A percentile compares a stretch with the other conserved stretches of the same genome.
phyloP scores from a whole-genome alignment of 2,797 vertebrate species.

The Adelosebastes latens region DNA sequence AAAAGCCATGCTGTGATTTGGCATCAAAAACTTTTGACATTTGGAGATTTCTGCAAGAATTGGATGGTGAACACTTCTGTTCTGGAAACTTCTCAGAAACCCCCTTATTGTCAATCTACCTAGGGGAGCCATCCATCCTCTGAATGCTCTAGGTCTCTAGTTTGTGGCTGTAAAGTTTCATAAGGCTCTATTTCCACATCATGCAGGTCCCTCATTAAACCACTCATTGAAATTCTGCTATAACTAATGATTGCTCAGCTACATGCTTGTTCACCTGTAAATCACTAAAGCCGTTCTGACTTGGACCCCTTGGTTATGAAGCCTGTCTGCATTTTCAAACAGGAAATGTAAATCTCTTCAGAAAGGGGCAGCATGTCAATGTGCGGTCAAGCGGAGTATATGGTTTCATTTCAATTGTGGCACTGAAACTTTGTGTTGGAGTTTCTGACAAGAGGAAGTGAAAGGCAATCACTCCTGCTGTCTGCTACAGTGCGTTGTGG shows the following conservation, averaged over 20 bases:
- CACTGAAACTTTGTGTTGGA: constrained; percentile 6
- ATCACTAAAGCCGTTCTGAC: not conserved
- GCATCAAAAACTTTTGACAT: too few species aligned
- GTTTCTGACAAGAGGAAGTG: constrained; percentile 41
- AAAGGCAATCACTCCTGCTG: not conserved
- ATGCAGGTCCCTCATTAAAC: not conserved
- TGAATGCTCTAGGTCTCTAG: too few species aligned
- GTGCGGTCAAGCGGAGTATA: not conserved
- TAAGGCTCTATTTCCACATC: not conserved
- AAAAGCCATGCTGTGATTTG: too few species aligned
- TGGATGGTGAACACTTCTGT: too few species aligned
- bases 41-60: too few species aligned
- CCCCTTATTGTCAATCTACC: too few species aligned
- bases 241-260: not conserved
- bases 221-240: not conserved
- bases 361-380: not conserved
- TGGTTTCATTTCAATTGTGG: constrained; percentile 8
- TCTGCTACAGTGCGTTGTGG: constrained; percentile 1
- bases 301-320: not conserved
- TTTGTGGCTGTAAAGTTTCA: too few species aligned
- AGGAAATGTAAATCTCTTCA: not conserved
- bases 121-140: too few species aligned
- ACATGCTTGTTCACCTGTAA: not conserved
- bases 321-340: not conserved
- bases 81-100: too few species aligned